A percentile compares a stretch with the other conserved stretches of the same genome.
Conservation (phyloP, 2,797 vertebrate genomes). For the Pangasius larnaudii region DNA sequence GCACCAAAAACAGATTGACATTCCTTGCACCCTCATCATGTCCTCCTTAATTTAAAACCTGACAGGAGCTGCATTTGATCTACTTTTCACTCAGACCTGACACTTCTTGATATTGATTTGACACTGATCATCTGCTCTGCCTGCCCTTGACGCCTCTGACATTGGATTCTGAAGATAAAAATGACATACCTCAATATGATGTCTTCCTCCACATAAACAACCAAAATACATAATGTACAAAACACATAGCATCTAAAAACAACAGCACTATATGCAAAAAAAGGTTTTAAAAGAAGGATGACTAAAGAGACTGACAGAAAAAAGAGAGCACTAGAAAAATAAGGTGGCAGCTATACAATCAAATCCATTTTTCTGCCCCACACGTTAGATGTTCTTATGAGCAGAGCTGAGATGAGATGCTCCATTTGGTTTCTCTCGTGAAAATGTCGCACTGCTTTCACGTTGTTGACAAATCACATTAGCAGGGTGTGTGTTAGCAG, state of each 20-base stretch:
- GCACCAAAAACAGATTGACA: slow-evolving; percentile 25
- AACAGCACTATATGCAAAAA: neutral
- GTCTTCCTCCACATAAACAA: neutral
- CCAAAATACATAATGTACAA: neutral
- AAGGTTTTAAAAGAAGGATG: neutral
- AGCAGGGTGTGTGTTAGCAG: slow-evolving; percentile 54
- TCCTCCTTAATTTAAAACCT: slow-evolving; percentile 16
- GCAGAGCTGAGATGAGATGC: slow-evolving; percentile 48
- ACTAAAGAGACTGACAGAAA: neutral
- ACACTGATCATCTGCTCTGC: slow-evolving; percentile 32
- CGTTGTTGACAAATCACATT: slow-evolving; percentile 70
- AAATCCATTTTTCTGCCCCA: slow-evolving; percentile 58
- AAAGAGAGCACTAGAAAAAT: neutral
- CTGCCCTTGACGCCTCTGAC: slow-evolving; percentile 13
- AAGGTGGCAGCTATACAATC: slow-evolving; percentile 45
- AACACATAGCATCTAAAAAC: neutral
- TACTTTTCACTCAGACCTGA: slow-evolving; percentile 19
- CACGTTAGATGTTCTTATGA: slow-evolving; percentile 24
- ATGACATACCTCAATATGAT: neutral
- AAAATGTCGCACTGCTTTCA: slow-evolving; percentile 57
- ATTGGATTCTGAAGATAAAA: slow-evolving; percentile 10
- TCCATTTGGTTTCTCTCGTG: slow-evolving; percentile 61
- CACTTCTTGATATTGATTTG: slow-evolving; percentile 34
- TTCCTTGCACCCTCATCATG: neutral
- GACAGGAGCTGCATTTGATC: slow-evolving; percentile 36